Evolutionary conservation across 2,797 vertebrate genomes (phyloP).

Genomic region (Novumbra hubbsi): DNA sequence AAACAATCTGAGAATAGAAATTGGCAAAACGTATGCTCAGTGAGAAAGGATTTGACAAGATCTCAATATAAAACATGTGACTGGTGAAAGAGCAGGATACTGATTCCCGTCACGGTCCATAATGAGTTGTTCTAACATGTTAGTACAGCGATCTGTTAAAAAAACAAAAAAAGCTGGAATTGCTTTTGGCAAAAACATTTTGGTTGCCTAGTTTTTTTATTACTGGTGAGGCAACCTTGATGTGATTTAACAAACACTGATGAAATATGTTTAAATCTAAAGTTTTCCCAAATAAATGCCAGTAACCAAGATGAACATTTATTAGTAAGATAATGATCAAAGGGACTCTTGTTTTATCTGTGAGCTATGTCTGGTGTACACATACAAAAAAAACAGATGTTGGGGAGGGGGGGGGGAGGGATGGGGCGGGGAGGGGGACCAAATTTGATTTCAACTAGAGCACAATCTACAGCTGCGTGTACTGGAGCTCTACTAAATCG

Average conservation of each 20-base stretch:
- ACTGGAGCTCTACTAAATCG: conserved; percentile 79
- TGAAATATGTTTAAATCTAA: neutral
- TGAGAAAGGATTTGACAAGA: conserved; percentile 47
- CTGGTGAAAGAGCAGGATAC: conserved; percentile 21
- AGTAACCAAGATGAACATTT: conserved; percentile 2
- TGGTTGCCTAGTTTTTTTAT: conserved; percentile 13
- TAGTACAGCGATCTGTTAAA: neutral
- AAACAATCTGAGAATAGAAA: conserved; percentile 38
- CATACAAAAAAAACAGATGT: conserved; percentile 29
- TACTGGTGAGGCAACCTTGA: neutral
- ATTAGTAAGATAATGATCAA: conserved; percentile 9
- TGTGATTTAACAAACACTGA: neutral
- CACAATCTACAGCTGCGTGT: conserved; percentile 76
- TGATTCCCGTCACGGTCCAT: conserved; percentile 30
- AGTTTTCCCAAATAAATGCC: neutral
- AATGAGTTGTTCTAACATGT: neutral
- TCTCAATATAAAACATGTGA: conserved; percentile 39
- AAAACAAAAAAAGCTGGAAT: conserved; percentile 26
- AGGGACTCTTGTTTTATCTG: neutral
- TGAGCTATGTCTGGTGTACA: neutral
- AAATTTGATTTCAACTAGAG: conserved; percentile 76
- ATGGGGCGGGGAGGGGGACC: conserved; percentile 41
- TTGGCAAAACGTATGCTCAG: conserved; percentile 36
- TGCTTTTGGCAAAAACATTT: conserved; percentile 7
- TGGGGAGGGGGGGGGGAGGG: neutral